Evolutionary conservation across 2,797 vertebrate genomes (phyloP), one percentile per base, ranked within the genome.

Genomic region (Sylvilagus floridanus): DNA sequence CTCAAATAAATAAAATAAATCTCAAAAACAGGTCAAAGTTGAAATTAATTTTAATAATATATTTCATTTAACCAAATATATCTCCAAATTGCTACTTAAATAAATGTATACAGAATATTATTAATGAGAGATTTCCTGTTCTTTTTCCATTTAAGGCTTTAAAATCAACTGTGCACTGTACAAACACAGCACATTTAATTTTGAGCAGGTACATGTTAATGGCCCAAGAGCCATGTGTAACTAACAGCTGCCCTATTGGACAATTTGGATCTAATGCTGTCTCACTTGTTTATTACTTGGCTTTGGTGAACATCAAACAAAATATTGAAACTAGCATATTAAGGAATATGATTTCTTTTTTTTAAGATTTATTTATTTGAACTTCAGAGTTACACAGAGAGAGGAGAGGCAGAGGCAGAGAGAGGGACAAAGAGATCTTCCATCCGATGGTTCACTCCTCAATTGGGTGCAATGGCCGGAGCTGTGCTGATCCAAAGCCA

Each of bases 241-340:
- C 8, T 1, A 26, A 5, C 1, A 35, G 21, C 22, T 21, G n/a
- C 57, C 22, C 1, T 24, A 24, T 24, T 28, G 47, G 19, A 50
- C 4, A 0, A 8, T 6, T 1, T 5, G 35, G 30, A 30, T 89
- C 65, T 32, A 2, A 47, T 1, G 19, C 0, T 1, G 42, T 37
- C 30, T 60, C 12, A 1, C 4, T 50, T 60, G 16, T 32, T 16
- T 47, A 26, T 75, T 35, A 65, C n/a, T 92, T 89, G 17, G n/a
- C 7, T 65, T 28, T 4, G 52, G 0, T 3, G 30, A 37, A 50
- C 6, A 73, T 6, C 52, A 76, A 30, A 35, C 54, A 87, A 28
- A 37, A 35, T 19, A 62, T 10, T 28, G 54, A 65, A 65, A 37
- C 24, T 22, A n/a, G 1, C n/a, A 57, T 3, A 50, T 7, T 11